Evolutionary conservation across 2,113 vertebrate genomes (phyloP), one percentile per base, ranked within the genome.

Genomic region (Apistogramma diplotaenia): DNA sequence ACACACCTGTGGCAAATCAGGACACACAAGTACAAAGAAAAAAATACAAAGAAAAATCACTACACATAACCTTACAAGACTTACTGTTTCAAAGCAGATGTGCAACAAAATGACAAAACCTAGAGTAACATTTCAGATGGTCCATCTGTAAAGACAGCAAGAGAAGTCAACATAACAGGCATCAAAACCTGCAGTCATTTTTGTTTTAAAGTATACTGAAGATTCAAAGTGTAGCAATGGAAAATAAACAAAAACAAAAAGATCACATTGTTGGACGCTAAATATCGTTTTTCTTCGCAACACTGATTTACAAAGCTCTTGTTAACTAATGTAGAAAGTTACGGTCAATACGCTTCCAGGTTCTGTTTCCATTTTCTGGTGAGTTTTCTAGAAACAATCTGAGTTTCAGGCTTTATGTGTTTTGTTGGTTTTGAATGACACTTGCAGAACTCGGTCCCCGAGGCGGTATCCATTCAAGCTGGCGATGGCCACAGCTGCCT

Each of bases 341-440:
- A 88, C 84, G 93, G 82, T 90, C 76, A 60, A 83, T 82, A 85
- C 53, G 85, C 81, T 92, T 88, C 87, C 84, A 88, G 87, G 88
- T 89, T 83, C 83, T 82, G 73, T 79, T 88, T 81, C 78, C 84
- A 3, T 85, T 86, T 86, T 82, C 84, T 81, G 84, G 71, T 55
- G 87, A 90, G 83, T 91, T 91, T 91, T 90, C 91, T 90, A 95
- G 89, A 96, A 97, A 96, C 95, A 95, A 95, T 96, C 94, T 95
- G 89, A 95, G 94, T 85, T 84, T 97, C 97, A 99, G 96, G 97
- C 97, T 96, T 99, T 99, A 96, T 99, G 98, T 90, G 97, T 97
- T 97, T 99, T 99, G 95, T 98, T 99, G 93, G 98, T 99, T 96
- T 99, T 99, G 95, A 99, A 99, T 23, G 98, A 99, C 89, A 99